Base-by-base conservation (phyloP, 2,113 vertebrate genomes). In the Anas platyrhynchos region DNA sequence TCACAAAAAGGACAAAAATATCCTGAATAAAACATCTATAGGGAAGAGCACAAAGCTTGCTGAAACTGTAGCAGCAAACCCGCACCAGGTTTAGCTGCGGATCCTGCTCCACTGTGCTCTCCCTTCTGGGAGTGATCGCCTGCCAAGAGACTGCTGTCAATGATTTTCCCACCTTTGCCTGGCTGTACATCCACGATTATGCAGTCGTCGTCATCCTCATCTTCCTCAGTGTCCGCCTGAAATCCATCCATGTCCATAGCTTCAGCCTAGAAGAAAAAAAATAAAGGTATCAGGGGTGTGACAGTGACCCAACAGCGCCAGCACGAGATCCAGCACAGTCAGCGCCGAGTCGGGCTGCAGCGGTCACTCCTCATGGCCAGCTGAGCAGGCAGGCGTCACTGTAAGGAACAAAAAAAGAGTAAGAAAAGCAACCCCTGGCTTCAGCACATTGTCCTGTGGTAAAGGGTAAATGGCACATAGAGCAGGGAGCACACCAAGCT, bases 221-320 rank as follows among this genome's bases (percentile, higher is more conserved):
- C 99, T 16, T 99, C 99, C 96, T 99, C 99, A 0, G 98, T 99
- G 97, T 99, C 99, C 25, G 99, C 99, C 95, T 99, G 99, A 85
- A 99, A 99, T n/a, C 99, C 99, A 3, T 99, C 99, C 25, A 98
- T 95, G 92, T 99, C 99, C 22, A 88, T 97, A 7, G 95, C 88
- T 86, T 98, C 98, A 16, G 92, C 97, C 99, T 97, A 7, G 94
- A 48, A 43, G 31, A 12, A 27, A 44, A 75, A 2, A 26, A 63
- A 13, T 26, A 6, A 54, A 76, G 86, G 27, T 0, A 2, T 3
- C 65, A 32, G 61, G 4, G 0, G 7, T 4, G 15, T 15, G 43
- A 0, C 21, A 20, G 82, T 9, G 6, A 16, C 46, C 6, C 2
- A 54, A 9, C 1, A 1, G 32, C 3, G 41, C 32, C 5, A 29